These are phyloP conservation scores for Monodelphis domestica DNA, from an alignment of 2,797 vertebrate genomes.

Conservation along the genomic window DNA sequence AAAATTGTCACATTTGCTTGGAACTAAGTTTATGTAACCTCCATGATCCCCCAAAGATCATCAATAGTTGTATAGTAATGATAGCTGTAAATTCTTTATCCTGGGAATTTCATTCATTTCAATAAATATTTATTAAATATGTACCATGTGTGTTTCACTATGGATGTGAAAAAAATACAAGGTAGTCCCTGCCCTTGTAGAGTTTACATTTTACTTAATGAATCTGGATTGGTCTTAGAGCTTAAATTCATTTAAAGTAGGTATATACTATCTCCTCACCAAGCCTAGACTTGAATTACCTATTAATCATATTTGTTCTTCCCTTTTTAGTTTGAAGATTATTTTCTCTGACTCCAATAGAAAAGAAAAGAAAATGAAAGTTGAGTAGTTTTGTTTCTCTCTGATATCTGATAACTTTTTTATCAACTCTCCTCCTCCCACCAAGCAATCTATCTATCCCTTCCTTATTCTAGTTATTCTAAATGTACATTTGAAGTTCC, in stretches of 20 bases:
- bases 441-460: neutral
- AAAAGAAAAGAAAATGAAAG: neutral
- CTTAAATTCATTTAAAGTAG: neutral
- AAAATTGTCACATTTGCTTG: neutral
- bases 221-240: neutral
- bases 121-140: neutral
- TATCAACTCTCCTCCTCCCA: neutral
- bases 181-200: neutral
- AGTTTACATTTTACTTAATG: neutral
- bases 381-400: neutral
- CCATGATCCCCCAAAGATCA: neutral
- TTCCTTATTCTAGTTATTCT: neutral
- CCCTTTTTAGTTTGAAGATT: neutral
- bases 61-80: neutral
- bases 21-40: neutral
- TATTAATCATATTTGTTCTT: neutral
- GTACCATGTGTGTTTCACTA: neutral
- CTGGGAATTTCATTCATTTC: neutral
- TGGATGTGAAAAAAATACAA: no score
- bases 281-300: neutral
- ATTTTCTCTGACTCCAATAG: neutral
- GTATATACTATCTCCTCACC: neutral
- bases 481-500: neutral
- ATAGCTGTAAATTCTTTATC: neutral
- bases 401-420: neutral